Evolutionary conservation across 1,140 invertebrate species (phyloP).

Genomic region (Phymastichus coffea): DNA sequence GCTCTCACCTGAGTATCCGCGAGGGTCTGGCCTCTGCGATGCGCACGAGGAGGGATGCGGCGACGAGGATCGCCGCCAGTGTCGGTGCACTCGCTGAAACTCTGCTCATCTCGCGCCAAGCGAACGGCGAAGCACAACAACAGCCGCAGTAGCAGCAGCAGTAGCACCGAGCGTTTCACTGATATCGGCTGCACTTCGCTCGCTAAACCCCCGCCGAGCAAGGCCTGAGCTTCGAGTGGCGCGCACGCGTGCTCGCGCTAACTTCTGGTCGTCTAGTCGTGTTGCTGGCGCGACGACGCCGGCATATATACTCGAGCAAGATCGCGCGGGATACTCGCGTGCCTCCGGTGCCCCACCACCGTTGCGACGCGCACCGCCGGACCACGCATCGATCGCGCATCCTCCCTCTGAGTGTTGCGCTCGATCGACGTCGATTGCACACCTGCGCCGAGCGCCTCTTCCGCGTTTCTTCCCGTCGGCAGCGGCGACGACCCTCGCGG

Average conservation of each 20-base stretch:
- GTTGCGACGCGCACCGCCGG: slow-evolving; percentile 5
- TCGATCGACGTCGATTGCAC: slow-evolving; percentile 37
- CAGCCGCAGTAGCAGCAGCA: too few species aligned
- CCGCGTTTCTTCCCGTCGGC: too few species aligned
- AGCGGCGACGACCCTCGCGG: too few species aligned
- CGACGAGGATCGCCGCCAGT: slow-evolving; percentile 21
- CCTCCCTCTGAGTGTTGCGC: too few species aligned
- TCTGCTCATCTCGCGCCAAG: slow-evolving; percentile 19
- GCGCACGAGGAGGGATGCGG: slow-evolving; percentile 27
- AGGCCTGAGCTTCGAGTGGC: too few species aligned
- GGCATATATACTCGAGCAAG: slow-evolving; percentile 50
- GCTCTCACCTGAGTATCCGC: slow-evolving; percentile 34
- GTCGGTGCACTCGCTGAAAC: background rate
- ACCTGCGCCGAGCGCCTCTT: slow-evolving; percentile 1
- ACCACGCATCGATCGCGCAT: slow-evolving; percentile 29
- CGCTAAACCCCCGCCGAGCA: too few species aligned
- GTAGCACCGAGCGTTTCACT: too few species aligned
- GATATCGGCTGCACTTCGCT: too few species aligned
- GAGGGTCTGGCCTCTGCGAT: slow-evolving; percentile 30
- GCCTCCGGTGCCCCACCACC: slow-evolving; percentile 1
- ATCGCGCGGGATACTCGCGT: slow-evolving; percentile 35
- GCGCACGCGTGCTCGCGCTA: too few species aligned
- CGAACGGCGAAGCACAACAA: too few species aligned
- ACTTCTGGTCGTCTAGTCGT: too few species aligned
- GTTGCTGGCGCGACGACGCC: slow-evolving; percentile 43